Conservation (phyloP, 2,797 vertebrate genomes). For the Anguilla megastoma region DNA sequence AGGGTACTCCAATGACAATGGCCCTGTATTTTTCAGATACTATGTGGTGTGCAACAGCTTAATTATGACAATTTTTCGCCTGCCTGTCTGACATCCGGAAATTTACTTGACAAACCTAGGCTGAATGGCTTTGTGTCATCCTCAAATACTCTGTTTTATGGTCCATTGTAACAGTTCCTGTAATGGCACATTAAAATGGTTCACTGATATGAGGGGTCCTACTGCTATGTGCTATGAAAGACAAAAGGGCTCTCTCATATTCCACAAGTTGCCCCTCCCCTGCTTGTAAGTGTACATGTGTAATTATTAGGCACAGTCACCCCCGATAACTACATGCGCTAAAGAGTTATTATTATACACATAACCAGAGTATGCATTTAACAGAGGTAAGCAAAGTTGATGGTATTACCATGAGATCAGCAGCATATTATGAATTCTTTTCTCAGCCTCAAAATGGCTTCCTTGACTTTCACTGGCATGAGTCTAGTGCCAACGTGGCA, state of each 20-base stretch:
- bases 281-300: background rate
- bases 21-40: background rate
- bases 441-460: no score
- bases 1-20: background rate
- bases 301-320: background rate
- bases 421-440: background rate
- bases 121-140: background rate
- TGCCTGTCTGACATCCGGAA: no score
- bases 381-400: background rate
- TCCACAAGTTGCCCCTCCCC: background rate
- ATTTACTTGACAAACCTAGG: background rate
- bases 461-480: no score
- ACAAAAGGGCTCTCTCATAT: background rate
- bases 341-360: background rate
- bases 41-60: background rate
- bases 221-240: background rate
- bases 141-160: background rate
- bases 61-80: background rate
- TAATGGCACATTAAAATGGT: background rate
- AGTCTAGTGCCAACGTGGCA: no score
- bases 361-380: background rate
- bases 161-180: background rate
- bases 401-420: background rate
- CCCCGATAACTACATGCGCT: background rate
- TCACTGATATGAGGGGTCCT: background rate